These are phyloP conservation scores for Cybosia mesomella DNA, from an alignment of 2,888 invertebrate species.

Conservation along the genomic window DNA sequence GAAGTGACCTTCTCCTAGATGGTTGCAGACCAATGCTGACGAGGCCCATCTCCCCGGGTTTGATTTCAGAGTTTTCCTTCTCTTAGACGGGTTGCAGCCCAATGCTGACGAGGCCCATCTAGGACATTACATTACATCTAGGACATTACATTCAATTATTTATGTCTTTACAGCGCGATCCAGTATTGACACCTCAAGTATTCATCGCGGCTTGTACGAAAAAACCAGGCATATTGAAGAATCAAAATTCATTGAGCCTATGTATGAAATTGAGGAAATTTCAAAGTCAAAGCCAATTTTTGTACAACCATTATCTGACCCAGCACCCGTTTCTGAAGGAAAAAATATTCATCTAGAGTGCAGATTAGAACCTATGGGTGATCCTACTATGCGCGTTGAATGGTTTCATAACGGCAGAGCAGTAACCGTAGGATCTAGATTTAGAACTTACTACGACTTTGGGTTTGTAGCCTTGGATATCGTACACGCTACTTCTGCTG, in stretches of 20 bases:
- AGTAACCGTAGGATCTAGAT: slow-evolving; percentile 96
- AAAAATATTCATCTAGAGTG: slow-evolving; percentile 97
- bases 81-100: no score
- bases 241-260: slow-evolving; percentile 94
- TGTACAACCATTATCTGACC: slow-evolving; percentile 95
- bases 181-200: slow-evolving; percentile 95
- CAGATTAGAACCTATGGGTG: slow-evolving; percentile 97
- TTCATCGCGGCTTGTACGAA: slow-evolving; percentile 94
- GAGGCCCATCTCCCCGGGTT: no score
- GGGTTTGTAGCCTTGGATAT: slow-evolving; percentile 99
- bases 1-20: no score
- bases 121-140: no score
- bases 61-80: no score
- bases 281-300: slow-evolving; percentile 98
- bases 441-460: slow-evolving; percentile 98
- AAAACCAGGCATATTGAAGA: slow-evolving; percentile 96
- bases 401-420: slow-evolving; percentile 98
- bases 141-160: not conserved
- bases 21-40: no score
- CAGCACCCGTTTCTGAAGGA: slow-evolving; percentile 94
- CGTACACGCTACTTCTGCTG: slow-evolving; percentile 96
- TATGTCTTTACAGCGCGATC: slow-evolving; percentile 90
- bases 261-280: slow-evolving; percentile 96
- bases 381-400: slow-evolving; percentile 97
- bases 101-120: no score